Evolutionary conservation across 2,888 invertebrate species (phyloP).

Genomic region (Mythimna albipuncta): DNA sequence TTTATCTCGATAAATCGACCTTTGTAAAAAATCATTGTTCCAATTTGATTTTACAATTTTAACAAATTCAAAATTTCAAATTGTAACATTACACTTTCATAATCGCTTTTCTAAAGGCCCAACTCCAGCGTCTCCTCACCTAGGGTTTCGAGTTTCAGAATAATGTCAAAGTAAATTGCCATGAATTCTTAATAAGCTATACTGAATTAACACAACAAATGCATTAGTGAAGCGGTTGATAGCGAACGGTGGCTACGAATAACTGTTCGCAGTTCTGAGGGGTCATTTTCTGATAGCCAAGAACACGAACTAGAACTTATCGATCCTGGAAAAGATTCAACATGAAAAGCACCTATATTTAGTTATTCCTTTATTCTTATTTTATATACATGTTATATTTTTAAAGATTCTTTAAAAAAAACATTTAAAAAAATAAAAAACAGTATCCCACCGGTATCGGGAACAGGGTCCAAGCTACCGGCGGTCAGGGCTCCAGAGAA

Average conservation of each 20-base stretch:
- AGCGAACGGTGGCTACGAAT: not conserved
- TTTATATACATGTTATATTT: no score
- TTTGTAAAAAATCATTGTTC: not conserved
- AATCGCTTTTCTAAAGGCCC: conserved; percentile 47
- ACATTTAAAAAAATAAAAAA: no score
- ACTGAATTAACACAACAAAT: conserved; percentile 75
- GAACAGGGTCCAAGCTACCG: no score
- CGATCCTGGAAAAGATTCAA: not conserved
- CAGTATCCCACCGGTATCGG: no score
- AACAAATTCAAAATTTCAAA: no score
- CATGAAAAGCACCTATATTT: not conserved
- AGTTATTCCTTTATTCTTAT: no score
- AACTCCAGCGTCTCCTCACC: conserved; percentile 41
- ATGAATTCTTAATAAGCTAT: conserved; percentile 72
- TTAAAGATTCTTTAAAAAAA: no score
- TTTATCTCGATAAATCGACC: not conserved
- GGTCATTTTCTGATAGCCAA: conserved; percentile 17
- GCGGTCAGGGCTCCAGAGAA: no score
- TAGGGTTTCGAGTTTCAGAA: conserved; percentile 64
- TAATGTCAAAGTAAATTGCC: conserved; percentile 71
- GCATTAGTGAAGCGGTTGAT: conserved; percentile 65
- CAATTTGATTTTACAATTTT: no score
- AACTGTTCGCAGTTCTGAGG: not conserved
- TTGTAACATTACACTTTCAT: not conserved
- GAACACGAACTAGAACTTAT: not conserved